These are phyloP conservation scores for Hippocampus guttulatus DNA, from an alignment of 2,113 vertebrate genomes.

Conservation along the genomic window DNA sequence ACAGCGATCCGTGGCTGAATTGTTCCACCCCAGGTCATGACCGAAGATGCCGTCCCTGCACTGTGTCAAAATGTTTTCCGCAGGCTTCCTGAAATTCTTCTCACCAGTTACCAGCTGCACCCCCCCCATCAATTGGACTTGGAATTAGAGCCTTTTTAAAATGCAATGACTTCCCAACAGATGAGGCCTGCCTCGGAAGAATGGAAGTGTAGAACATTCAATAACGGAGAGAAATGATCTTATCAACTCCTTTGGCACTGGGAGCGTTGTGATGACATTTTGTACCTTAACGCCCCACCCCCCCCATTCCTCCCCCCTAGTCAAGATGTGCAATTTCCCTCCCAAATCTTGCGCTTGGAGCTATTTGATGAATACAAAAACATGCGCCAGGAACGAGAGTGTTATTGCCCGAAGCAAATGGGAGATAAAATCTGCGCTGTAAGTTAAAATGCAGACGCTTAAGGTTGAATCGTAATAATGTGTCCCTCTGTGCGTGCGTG, in stretches of 20 bases:
- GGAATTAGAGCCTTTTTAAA: constrained; percentile 18
- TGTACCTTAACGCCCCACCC: neutral
- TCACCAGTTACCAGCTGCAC: neutral
- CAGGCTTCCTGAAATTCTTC: neutral
- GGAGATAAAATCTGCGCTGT: constrained; percentile 44
- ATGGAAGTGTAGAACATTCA: constrained; percentile 22
- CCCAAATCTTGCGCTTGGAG: constrained; percentile 14
- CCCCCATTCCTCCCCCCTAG: neutral
- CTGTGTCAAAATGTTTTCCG: neutral
- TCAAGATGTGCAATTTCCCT: constrained; percentile 2
- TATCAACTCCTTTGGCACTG: constrained; percentile 9
- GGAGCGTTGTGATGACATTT: neutral
- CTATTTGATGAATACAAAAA: constrained; percentile 51
- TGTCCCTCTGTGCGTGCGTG: constrained; percentile 28
- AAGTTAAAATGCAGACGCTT: constrained; percentile 56
- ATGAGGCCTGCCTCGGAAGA: constrained; percentile 8
- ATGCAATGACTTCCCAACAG: constrained; percentile 3
- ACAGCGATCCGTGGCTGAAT: no score
- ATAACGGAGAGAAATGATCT: constrained; percentile 38
- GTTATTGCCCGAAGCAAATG: constrained; percentile 40
- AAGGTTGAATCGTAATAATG: constrained; percentile 54
- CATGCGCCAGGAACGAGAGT: constrained; percentile 25
- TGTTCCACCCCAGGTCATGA: no score
- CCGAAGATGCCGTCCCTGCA: neutral
- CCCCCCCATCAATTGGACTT: neutral